A percentile compares a stretch with the other conserved stretches of the same genome.
Evolutionary conservation across 2,888 invertebrate genomes (phyloP).

Genomic region (Rotaria macrura): DNA sequence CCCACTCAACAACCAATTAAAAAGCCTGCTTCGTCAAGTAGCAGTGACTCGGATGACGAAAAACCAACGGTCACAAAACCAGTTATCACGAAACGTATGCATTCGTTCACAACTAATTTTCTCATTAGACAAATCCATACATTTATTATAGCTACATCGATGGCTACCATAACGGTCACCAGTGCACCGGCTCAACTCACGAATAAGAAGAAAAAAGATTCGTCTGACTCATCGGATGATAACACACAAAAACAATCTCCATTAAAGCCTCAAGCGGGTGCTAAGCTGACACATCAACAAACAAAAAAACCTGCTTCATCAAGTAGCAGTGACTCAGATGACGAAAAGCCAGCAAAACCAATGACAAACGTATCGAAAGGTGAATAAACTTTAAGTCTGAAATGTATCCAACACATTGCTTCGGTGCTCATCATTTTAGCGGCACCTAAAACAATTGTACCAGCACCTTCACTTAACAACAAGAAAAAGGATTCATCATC

Average conservation of each 20-base stretch:
- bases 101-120: too few species aligned
- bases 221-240: constrained; percentile 18
- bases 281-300: background rate
- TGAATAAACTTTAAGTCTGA: background rate
- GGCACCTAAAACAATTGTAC: too few species aligned
- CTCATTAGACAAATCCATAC: too few species aligned
- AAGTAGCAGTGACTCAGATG: background rate
- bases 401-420: too few species aligned
- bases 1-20: background rate
- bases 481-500: constrained; percentile 9
- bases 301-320: constrained; percentile 16
- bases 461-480: background rate
- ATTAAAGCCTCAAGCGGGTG: too few species aligned
- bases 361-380: background rate
- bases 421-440: too few species aligned
- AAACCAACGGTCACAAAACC: background rate
- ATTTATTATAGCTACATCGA: too few species aligned
- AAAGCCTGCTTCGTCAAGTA: background rate
- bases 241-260: background rate
- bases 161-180: too few species aligned
- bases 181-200: background rate
- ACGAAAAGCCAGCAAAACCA: background rate
- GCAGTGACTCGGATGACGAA: background rate
- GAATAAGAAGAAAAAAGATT: background rate
- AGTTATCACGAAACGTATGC: too few species aligned